Conservation (phyloP, 2,888 invertebrate species). For the Coleophora deauratella region DNA sequence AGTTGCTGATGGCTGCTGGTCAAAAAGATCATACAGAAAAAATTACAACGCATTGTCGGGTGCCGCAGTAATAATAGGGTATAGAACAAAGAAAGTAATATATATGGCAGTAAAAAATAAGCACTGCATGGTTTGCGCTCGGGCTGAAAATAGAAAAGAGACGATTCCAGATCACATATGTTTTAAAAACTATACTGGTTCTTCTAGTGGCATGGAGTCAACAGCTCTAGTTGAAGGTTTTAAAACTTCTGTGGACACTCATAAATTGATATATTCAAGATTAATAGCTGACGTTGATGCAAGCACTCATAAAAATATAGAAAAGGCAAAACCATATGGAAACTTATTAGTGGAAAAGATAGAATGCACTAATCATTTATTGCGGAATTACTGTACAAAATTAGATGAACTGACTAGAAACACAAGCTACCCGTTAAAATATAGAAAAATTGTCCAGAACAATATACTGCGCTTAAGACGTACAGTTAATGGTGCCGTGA, state of each 20-base stretch:
- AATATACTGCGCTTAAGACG: neutral
- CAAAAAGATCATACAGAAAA: too few species aligned
- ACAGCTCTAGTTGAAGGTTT: constrained; percentile 7
- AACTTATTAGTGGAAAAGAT: constrained; percentile 3
- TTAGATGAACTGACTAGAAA: constrained; percentile 3
- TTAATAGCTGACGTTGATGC: constrained; percentile 13
- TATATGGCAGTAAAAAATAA: too few species aligned
- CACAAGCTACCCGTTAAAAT: constrained; percentile 2
- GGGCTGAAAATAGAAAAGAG: too few species aligned
- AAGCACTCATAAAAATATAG: constrained; percentile 1
- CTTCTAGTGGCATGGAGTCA: too few species aligned
- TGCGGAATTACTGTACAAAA: constrained; percentile 5
- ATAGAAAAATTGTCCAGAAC: neutral
- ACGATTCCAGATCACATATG: too few species aligned
- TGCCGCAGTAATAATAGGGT: too few species aligned
- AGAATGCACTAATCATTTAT: constrained; percentile 5
- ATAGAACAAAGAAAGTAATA: too few species aligned
- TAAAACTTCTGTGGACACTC: constrained; percentile 6
- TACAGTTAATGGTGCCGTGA: neutral
- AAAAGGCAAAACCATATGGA: neutral
- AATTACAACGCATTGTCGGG: too few species aligned
- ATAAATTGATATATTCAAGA: constrained; percentile 8
- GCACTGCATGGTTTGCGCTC: too few species aligned
- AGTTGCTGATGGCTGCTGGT: too few species aligned
- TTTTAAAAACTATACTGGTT: too few species aligned